Percentiles rank a stretch among this genome's conserved stretches.
Conservation (phyloP, 2,113 vertebrate species). For the Grantiella picta region DNA sequence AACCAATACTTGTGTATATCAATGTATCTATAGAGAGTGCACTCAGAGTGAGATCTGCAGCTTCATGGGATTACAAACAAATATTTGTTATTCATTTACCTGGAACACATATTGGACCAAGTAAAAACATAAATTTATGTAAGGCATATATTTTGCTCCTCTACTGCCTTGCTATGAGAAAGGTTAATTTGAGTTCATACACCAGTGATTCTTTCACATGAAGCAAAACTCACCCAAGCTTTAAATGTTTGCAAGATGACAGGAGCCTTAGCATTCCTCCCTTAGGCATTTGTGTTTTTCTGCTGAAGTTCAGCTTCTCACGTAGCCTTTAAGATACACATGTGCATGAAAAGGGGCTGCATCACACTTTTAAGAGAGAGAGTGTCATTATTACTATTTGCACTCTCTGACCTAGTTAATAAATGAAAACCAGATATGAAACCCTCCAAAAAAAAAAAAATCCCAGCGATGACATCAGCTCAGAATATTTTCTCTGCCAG, state of each 20-base stretch:
- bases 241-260: neutral
- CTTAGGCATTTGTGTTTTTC: neutral
- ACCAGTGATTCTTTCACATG: neutral
- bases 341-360: neutral
- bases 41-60: neutral
- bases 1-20: neutral
- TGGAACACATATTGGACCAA: neutral
- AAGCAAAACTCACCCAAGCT: neutral
- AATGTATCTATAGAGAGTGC: fast-evolving
- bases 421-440: neutral
- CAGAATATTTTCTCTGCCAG: neutral
- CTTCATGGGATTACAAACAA: neutral
- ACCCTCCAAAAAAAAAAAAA: neutral
- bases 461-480: neutral
- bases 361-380: neutral
- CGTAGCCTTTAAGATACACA: neutral
- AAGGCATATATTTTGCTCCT: neutral
- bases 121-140: neutral
- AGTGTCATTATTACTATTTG: neutral
- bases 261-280: neutral
- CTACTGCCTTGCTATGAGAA: neutral
- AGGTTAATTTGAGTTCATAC: neutral
- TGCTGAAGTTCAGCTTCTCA: neutral
- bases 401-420: neutral
- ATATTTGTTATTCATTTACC: neutral